phyloP scores from a whole-genome alignment of 2,888 invertebrate species.

The Cheilosia variabilis region DNA sequence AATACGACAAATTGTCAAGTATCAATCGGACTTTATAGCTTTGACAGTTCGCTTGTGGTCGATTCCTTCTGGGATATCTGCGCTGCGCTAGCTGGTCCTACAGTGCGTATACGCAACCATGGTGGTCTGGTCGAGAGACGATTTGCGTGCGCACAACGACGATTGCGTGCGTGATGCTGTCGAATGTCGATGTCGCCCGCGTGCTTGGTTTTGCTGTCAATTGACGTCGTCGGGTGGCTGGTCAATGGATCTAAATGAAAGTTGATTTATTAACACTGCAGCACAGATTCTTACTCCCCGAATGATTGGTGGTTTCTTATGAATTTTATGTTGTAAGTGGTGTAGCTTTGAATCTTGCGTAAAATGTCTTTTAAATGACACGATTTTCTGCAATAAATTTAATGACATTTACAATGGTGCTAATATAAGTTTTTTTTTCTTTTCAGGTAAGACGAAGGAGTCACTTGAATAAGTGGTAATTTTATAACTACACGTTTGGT shows the following conservation, averaged over 20 bases:
- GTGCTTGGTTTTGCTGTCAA: constrained; percentile 11
- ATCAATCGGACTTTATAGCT: constrained; percentile 29
- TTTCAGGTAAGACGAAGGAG: constrained; percentile 29
- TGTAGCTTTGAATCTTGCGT: constrained; percentile 16
- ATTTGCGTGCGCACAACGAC: constrained; percentile 46
- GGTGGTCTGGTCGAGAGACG: constrained; percentile 46
- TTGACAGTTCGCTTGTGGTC: constrained; percentile 27
- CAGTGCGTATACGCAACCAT: constrained; percentile 33
- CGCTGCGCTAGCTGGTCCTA: background rate
- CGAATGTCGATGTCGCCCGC: constrained; percentile 23
- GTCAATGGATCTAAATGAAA: constrained; percentile 40
- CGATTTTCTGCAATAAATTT: background rate
- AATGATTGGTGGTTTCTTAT: constrained; percentile 34
- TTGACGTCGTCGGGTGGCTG: constrained; percentile 30
- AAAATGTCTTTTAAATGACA: background rate
- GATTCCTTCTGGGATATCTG: constrained; percentile 29
- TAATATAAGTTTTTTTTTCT: background rate
- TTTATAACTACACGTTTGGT: background rate
- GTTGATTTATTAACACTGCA: constrained; percentile 47
- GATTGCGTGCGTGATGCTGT: constrained; percentile 16
- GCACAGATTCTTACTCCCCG: constrained; percentile 12
- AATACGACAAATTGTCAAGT: constrained; percentile 62
- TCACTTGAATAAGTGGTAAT: background rate
- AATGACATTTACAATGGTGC: background rate
- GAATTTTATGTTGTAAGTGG: constrained; percentile 4